These are phyloP conservation scores for Podarcis lilfordi DNA, from an alignment of 2,797 vertebrate genomes.

Conservation along the genomic window DNA sequence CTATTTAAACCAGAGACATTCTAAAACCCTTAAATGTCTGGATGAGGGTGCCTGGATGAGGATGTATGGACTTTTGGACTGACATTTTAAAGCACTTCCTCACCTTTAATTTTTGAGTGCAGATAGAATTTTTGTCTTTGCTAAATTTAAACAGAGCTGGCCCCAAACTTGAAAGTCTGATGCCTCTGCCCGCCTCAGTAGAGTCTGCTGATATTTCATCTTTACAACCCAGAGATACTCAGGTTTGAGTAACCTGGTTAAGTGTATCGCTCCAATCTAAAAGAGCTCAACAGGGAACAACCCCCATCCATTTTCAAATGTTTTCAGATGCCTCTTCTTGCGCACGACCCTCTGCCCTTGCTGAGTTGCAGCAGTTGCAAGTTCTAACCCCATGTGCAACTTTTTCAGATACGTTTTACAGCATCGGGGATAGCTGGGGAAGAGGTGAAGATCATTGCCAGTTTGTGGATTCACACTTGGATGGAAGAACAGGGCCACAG, in stretches of 20 bases:
- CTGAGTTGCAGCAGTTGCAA: background rate
- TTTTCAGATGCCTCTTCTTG: background rate
- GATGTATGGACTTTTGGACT: background rate
- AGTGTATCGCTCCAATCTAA: no score
- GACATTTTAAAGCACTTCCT: background rate
- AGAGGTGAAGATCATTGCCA: slow-evolving; percentile 98
- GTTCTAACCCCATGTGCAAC: background rate
- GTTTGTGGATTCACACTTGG: slow-evolving; percentile 96
- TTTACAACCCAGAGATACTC: background rate
- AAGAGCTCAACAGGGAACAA: no score
- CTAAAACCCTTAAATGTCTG: background rate
- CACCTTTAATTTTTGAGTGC: background rate
- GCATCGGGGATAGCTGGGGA: slow-evolving; percentile 93
- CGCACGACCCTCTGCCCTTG: background rate
- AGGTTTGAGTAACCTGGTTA: background rate
- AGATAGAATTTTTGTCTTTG: background rate
- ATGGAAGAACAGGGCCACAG: slow-evolving; percentile 92
- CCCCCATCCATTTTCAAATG: background rate
- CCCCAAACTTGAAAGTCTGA: background rate
- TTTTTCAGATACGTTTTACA: slow-evolving; percentile 91
- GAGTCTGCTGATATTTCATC: background rate
- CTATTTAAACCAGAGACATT: background rate
- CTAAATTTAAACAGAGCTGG: background rate
- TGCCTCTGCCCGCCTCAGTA: background rate
- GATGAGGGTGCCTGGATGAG: background rate